A percentile compares a stretch with the other conserved stretches of the same genome.
These are phyloP conservation scores for Pteropus rufus DNA, from an alignment of 2,797 vertebrate genomes.

Conservation along the genomic window DNA sequence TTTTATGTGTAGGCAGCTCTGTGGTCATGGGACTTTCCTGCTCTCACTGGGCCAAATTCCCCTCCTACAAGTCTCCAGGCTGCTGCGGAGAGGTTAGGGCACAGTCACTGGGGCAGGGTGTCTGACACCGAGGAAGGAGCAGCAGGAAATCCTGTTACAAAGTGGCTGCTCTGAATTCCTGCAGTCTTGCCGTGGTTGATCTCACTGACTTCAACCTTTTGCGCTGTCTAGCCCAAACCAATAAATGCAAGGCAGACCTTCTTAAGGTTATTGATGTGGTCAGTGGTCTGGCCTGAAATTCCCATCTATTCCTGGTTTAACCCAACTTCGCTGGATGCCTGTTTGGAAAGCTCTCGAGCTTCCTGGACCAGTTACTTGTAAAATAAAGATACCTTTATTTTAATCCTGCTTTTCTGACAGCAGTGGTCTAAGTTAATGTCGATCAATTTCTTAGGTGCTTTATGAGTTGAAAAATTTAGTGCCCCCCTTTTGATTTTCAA, in stretches of 20 bases:
- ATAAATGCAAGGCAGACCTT: slow-evolving; percentile 38
- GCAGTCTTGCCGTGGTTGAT: neutral
- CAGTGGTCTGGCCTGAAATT: slow-evolving; percentile 35
- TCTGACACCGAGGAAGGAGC: slow-evolving; percentile 54
- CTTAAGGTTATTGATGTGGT: slow-evolving; percentile 47
- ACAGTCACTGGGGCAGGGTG: slow-evolving; percentile 22
- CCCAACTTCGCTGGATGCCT: neutral
- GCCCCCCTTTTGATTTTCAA: neutral
- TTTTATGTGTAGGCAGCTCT: slow-evolving; percentile 64
- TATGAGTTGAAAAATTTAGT: neutral
- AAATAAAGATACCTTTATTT: neutral
- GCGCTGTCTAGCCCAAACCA: slow-evolving; percentile 43
- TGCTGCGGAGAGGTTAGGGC: slow-evolving; percentile 31
- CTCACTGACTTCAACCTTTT: slow-evolving; percentile 33
- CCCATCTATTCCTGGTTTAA: slow-evolving; percentile 49
- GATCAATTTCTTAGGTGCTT: neutral
- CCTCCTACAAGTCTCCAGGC: slow-evolving; percentile 26
- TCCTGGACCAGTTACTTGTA: neutral
- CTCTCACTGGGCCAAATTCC: slow-evolving; percentile 2
- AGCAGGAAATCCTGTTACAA: slow-evolving; percentile 42
- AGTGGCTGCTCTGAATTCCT: slow-evolving; percentile 28
- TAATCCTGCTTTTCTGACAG: neutral
- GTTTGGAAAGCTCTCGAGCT: slow-evolving; percentile 5
- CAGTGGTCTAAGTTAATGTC: neutral
- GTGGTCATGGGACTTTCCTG: slow-evolving; percentile 62